Percentiles rank a stretch among this genome's conserved stretches.
These are phyloP conservation scores for Aphaenogaster rudis DNA, from an alignment of 1,140 invertebrate species.

Conservation along the genomic window DNA sequence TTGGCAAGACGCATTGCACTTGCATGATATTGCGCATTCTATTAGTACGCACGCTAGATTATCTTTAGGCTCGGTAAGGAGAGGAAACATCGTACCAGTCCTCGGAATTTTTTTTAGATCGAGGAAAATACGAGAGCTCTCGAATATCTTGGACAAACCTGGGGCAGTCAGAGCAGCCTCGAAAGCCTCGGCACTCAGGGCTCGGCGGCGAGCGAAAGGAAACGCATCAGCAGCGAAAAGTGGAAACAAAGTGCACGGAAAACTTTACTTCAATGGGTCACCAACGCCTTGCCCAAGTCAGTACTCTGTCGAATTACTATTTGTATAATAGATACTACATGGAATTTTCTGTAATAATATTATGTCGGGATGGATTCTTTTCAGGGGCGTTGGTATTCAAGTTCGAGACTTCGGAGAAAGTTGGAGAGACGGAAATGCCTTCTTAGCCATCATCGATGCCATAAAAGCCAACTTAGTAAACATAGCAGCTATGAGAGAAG, in stretches of 20 bases:
- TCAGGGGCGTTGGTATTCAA: conserved; percentile 94
- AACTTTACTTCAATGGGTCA: conserved; percentile 97
- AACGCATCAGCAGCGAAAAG: conserved; percentile 88
- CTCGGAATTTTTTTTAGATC: conserved; percentile 90
- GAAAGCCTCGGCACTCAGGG: conserved; percentile 91
- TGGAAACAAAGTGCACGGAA: conserved; percentile 96
- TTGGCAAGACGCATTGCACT: conserved; percentile 40
- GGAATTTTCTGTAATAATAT: neutral
- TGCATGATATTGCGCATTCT: conserved; percentile 69
- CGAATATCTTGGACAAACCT: conserved; percentile 94
- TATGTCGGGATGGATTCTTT: conserved; percentile 64
- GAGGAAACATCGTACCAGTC: no score
- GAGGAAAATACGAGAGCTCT: conserved; percentile 97
- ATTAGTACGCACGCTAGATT: conserved; percentile 72
- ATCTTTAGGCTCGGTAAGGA: neutral
- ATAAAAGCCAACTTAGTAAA: conserved; percentile 98
- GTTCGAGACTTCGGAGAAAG: conserved; percentile 98
- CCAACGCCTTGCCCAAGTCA: conserved; percentile 96
- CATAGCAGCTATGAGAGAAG: conserved; percentile 92
- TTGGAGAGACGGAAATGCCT: conserved; percentile 99
- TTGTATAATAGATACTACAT: neutral
- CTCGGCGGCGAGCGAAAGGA: conserved; percentile 88
- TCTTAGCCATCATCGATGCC: conserved; percentile 98
- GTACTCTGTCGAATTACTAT: conserved; percentile 75
- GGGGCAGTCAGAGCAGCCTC: conserved; percentile 93